These are phyloP conservation scores for Onychostoma macrolepis DNA, from an alignment of 2,113 vertebrate species.

Conservation along the genomic window DNA sequence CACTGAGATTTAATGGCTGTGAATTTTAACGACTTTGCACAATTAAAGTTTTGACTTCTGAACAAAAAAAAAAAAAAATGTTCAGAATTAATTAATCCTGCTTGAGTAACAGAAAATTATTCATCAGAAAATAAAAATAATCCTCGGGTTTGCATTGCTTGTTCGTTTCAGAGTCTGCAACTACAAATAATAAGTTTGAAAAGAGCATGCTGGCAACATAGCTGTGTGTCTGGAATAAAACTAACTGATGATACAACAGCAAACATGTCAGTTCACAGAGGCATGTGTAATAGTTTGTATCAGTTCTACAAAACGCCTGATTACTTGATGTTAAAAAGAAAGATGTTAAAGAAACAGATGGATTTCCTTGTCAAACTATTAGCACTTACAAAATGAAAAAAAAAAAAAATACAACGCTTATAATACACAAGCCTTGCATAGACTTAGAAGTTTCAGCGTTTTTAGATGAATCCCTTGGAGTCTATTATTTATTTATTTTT, in stretches of 20 bases:
- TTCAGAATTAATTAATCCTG: background rate
- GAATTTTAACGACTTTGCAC: background rate
- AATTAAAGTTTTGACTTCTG: background rate
- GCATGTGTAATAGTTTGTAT: background rate
- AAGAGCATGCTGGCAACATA: background rate
- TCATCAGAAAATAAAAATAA: background rate
- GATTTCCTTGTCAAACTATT: slow-evolving; percentile 15
- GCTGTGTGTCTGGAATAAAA: background rate
- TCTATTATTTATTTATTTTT: background rate
- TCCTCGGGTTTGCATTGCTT: background rate
- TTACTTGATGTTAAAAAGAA: background rate
- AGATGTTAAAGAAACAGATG: background rate
- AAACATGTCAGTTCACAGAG: background rate
- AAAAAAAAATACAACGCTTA: background rate
- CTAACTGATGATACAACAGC: background rate
- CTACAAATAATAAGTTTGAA: background rate
- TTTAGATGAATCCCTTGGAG: background rate
- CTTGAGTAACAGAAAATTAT: background rate
- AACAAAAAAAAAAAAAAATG: background rate
- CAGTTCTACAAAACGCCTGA: background rate
- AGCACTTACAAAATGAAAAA: background rate
- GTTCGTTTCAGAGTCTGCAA: background rate
- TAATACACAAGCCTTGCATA: background rate
- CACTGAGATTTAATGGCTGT: background rate
- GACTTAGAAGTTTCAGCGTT: slow-evolving; percentile 1